phyloP scores from a whole-genome alignment of 1,140 invertebrate species.

The Drosophila busckii region DNA sequence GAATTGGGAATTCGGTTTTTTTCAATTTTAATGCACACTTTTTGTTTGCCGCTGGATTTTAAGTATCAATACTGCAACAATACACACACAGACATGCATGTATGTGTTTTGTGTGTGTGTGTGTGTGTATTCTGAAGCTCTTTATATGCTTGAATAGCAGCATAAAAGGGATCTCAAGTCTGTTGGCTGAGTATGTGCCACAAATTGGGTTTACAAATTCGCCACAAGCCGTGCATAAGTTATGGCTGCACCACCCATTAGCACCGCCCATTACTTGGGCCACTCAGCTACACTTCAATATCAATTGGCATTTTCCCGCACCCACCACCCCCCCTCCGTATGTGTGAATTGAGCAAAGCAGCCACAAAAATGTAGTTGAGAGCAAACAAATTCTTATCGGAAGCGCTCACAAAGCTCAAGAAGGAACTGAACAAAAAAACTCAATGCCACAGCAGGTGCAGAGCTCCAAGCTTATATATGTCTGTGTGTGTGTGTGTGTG shows the following conservation, averaged over 20 bases:
- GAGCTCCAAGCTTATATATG: background rate
- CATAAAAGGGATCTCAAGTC: conserved; percentile 39
- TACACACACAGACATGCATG: too few relatives aligned
- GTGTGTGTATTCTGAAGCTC: conserved; percentile 23
- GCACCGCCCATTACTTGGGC: conserved; percentile 2
- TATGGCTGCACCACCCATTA: conserved; percentile 22
- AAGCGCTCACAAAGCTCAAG: conserved; percentile 52
- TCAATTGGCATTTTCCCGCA: conserved; percentile 61
- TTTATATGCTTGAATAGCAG: conserved; percentile 44
- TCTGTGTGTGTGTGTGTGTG: conserved; percentile 11
- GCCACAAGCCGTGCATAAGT: conserved; percentile 49
- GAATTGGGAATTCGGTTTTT: conserved; percentile 27
- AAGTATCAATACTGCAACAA: conserved; percentile 35
- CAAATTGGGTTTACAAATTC: conserved; percentile 66
- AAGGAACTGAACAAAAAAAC: conserved; percentile 28
- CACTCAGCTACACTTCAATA: conserved; percentile 69
- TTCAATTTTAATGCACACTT: conserved; percentile 34
- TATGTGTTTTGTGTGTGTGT: conserved; percentile 20
- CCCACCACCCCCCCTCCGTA: conserved; percentile 5
- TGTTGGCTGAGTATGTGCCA: conserved; percentile 13
- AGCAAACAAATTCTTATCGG: conserved; percentile 71
- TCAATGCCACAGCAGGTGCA: conserved; percentile 9
- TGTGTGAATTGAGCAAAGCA: conserved; percentile 46
- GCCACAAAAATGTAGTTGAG: conserved; percentile 61
- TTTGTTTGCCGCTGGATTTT: conserved; percentile 40